Conservation (phyloP, 2,888 invertebrate genomes). For the Agriotes lineatus region DNA sequence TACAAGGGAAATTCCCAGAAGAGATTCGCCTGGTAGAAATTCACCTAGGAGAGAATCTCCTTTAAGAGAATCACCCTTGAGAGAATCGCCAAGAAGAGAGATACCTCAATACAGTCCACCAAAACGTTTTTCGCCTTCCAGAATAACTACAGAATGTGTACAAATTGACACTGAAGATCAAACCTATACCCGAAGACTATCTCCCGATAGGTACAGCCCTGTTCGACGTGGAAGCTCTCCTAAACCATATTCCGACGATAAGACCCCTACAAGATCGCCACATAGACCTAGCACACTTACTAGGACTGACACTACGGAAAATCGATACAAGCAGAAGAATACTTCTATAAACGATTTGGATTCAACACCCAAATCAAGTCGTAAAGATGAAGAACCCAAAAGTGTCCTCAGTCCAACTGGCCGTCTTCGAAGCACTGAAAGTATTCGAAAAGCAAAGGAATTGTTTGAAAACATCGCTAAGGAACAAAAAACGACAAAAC, state of each 20-base stretch:
- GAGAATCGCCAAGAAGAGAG: not conserved
- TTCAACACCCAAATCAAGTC: slow-evolving; percentile 58
- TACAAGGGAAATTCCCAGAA: slow-evolving; percentile 12
- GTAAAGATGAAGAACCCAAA: slow-evolving; percentile 57
- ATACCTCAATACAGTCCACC: slow-evolving; percentile 8
- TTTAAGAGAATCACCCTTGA: slow-evolving; percentile 10
- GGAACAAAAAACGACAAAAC: slow-evolving; percentile 58
- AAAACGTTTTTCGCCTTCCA: slow-evolving; percentile 9
- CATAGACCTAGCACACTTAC: slow-evolving; percentile 46
- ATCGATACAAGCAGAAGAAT: slow-evolving; percentile 37
- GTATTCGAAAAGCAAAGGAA: slow-evolving; percentile 78
- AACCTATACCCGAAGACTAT: slow-evolving; percentile 36
- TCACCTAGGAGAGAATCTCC: slow-evolving; percentile 22
- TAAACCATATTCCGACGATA: slow-evolving; percentile 38
- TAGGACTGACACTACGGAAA: slow-evolving; percentile 14
- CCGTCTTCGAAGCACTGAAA: slow-evolving; percentile 71
- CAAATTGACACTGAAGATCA: slow-evolving; percentile 52
- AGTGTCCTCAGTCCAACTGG: slow-evolving; percentile 57
- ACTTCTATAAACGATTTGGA: slow-evolving; percentile 47
- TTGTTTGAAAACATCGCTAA: slow-evolving; percentile 75
- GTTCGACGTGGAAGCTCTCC: slow-evolving; percentile 35
- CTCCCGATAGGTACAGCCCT: slow-evolving; percentile 34
- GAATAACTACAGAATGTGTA: slow-evolving; percentile 47
- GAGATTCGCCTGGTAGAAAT: slow-evolving; percentile 16
- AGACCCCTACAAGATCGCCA: slow-evolving; percentile 54